Evolutionary conservation across 2,113 vertebrate genomes (phyloP).

Genomic region (Alces alces): DNA sequence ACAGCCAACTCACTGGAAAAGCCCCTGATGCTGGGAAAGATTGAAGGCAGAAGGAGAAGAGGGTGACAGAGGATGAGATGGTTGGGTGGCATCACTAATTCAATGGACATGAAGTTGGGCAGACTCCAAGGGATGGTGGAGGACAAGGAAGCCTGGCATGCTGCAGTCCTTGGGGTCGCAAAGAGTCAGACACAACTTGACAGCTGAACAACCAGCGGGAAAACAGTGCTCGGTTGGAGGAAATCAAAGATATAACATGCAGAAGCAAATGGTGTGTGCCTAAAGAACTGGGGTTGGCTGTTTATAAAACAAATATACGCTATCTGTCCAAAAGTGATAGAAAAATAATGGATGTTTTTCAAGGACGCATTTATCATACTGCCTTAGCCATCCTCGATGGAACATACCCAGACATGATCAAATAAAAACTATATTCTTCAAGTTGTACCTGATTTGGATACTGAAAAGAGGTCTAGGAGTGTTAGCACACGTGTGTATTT

Average conservation of each 20-base stretch:
- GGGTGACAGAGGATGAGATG: background rate
- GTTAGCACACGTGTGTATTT: background rate
- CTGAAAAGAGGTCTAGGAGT: background rate
- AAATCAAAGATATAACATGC: background rate
- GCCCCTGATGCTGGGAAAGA: background rate
- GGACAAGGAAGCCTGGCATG: background rate
- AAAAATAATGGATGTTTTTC: background rate
- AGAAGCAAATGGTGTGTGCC: background rate
- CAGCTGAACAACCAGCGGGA: background rate
- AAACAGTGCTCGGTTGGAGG: background rate
- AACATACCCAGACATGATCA: background rate
- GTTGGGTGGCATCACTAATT: background rate
- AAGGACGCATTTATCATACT: background rate
- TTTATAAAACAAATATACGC: background rate
- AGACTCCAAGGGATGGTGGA: background rate
- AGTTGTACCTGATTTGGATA: background rate
- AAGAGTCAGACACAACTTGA: background rate
- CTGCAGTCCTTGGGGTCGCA: background rate
- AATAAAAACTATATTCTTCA: background rate
- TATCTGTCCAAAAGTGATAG: background rate
- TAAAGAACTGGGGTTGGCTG: background rate
- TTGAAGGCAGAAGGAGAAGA: background rate
- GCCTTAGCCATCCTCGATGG: background rate
- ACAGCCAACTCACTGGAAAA: background rate
- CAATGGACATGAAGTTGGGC: background rate